Evolutionary conservation across 1,140 invertebrate species (phyloP).

Genomic region (Armadillidium nasatum): DNA sequence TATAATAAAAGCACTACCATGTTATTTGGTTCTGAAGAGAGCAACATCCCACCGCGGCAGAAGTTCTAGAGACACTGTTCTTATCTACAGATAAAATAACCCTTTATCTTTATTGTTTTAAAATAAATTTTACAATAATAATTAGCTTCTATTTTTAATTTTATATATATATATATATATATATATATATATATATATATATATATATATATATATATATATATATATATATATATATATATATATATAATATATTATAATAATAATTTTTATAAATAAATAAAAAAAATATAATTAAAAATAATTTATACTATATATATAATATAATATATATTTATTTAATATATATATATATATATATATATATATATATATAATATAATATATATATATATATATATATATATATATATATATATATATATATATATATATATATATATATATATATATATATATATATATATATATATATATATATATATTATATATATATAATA

Average conservation of each 20-base stretch:
- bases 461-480: conserved; percentile 15
- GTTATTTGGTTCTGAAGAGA: too few species aligned
- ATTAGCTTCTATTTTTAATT: background rate
- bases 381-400: conserved; percentile 15
- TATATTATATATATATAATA: conserved; percentile 2
- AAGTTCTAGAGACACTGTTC: too few species aligned
- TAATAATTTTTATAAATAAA: background rate
- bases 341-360: conserved; percentile 15
- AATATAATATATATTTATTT: background rate
- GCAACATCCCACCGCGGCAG: too few species aligned
- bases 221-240: conserved; percentile 10
- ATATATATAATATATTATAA: background rate
- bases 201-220: conserved; percentile 4
- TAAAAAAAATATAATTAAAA: too few species aligned
- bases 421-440: conserved; percentile 15
- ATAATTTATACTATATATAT: too few species aligned
- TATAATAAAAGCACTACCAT: too few species aligned
- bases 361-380: conserved; percentile 4
- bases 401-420: conserved; percentile 7
- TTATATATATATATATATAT: conserved; percentile 3
- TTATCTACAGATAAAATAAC: too few species aligned
- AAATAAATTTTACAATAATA: too few species aligned
- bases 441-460: conserved; percentile 4
- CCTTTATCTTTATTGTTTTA: too few species aligned
- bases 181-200: conserved; percentile 15